Evolutionary conservation across 2,888 invertebrate species (phyloP).

Genomic region (Artemia sp.): DNA sequence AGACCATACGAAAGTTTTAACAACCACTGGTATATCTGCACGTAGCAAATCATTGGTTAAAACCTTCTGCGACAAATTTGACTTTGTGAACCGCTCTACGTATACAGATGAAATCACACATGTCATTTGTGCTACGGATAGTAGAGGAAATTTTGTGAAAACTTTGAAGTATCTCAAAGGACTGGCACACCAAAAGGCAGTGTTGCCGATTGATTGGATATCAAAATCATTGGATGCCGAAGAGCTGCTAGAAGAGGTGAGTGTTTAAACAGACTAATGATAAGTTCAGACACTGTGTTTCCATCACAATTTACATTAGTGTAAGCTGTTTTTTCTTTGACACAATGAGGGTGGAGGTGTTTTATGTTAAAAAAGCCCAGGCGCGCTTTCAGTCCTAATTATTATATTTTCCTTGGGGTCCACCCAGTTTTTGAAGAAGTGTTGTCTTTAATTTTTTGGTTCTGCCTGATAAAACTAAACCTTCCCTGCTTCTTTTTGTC

Average conservation of each 20-base stretch:
- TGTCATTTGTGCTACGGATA: neutral
- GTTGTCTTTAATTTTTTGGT: too few relatives aligned
- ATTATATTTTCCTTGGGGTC: too few relatives aligned
- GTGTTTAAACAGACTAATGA: neutral
- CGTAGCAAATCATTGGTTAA: neutral
- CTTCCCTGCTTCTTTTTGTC: too few relatives aligned
- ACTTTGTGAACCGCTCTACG: neutral
- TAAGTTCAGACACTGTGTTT: too few relatives aligned
- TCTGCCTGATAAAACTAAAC: too few relatives aligned
- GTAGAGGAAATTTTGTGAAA: neutral
- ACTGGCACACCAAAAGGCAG: neutral
- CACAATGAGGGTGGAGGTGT: too few relatives aligned
- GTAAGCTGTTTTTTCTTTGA: too few relatives aligned
- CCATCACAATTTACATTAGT: too few relatives aligned
- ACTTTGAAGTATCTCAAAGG: constrained; percentile 3
- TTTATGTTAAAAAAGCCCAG: too few relatives aligned
- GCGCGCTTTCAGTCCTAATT: too few relatives aligned
- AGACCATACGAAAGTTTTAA: neutral
- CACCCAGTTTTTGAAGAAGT: too few relatives aligned
- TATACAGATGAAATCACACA: neutral
- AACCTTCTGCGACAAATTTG: constrained; percentile 1
- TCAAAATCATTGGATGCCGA: neutral
- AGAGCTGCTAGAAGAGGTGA: neutral
- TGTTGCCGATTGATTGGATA: constrained; percentile 2
- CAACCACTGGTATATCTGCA: neutral